Evolutionary conservation across 2,113 vertebrate genomes (phyloP).

Genomic region (Ammodytes dubius): DNA sequence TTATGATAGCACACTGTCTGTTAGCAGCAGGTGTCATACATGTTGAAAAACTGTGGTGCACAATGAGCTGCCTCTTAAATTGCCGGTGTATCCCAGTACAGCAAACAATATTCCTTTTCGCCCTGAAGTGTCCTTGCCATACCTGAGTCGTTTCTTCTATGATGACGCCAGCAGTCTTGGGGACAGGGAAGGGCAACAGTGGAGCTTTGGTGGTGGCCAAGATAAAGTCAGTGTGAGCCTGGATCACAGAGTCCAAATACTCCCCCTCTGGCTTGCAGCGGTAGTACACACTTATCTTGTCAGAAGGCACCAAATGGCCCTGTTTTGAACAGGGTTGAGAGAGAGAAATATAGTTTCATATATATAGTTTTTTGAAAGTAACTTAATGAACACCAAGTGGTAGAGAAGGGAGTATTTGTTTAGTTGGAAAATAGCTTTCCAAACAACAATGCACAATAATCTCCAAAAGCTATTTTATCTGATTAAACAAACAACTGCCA

Average conservation of each 20-base stretch:
- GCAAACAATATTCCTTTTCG: neutral
- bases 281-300: constrained; percentile 94
- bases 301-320: constrained; percentile 94
- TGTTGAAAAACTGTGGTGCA: neutral
- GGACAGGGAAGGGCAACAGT: constrained; percentile 89
- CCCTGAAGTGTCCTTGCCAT: constrained; percentile 40
- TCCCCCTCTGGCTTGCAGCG: constrained; percentile 85
- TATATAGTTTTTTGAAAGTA: neutral
- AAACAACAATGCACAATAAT: constrained; percentile 13
- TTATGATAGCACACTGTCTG: neutral
- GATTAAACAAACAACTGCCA: neutral
- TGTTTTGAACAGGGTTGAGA: constrained; percentile 61
- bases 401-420: too few relatives aligned
- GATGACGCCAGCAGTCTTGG: constrained; percentile 86
- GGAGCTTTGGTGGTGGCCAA: constrained; percentile 93
- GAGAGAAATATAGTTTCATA: neutral
- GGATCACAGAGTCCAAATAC: constrained; percentile 92
- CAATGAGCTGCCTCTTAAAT: constrained; percentile 6
- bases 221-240: constrained; percentile 92
- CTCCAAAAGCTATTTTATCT: neutral
- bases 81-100: neutral
- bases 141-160: constrained; percentile 95
- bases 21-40: neutral
- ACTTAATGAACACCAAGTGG: too few relatives aligned
- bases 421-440: neutral